phyloP scores from a whole-genome alignment of 2,888 invertebrate genomes.

The Zelleria hepariella region DNA sequence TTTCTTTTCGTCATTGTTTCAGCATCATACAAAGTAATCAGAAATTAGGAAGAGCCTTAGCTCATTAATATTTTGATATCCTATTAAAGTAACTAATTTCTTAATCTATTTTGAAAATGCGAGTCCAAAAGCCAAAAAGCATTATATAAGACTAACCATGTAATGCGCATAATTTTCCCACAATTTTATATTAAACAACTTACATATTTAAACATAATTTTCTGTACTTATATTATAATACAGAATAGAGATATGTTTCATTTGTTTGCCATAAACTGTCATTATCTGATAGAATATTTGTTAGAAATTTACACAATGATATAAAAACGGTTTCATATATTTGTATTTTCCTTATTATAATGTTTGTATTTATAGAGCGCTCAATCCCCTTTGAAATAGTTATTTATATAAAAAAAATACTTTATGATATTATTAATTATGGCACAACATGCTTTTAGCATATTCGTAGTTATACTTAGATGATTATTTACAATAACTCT shows the following conservation, averaged over 20 bases:
- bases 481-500: slow-evolving; percentile 23
- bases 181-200: slow-evolving; percentile 54
- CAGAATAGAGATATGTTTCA: background rate
- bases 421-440: slow-evolving; percentile 59
- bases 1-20: background rate
- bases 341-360: slow-evolving; percentile 8
- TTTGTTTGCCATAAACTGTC: slow-evolving; percentile 3
- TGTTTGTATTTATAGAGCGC: slow-evolving; percentile 5
- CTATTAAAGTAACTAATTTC: slow-evolving; percentile 33
- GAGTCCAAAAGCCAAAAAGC: slow-evolving; percentile 63
- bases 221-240: slow-evolving; percentile 3
- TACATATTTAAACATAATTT: slow-evolving; percentile 30
- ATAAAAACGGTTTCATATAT: slow-evolving; percentile 7
- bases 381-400: slow-evolving; percentile 22
- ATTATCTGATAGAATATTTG: slow-evolving; percentile 1
- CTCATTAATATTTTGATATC: background rate
- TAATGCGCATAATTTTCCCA: slow-evolving; percentile 72
- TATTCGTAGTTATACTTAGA: slow-evolving; percentile 15
- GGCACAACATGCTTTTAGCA: slow-evolving; percentile 70
- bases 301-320: background rate
- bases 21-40: background rate
- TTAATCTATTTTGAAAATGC: slow-evolving; percentile 57
- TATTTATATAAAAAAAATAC: slow-evolving; percentile 28
- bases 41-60: background rate
- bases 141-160: slow-evolving; percentile 60